These are phyloP conservation scores for Drosophila ironensis DNA, from an alignment of 1,140 invertebrate genomes.

Conservation along the genomic window DNA sequence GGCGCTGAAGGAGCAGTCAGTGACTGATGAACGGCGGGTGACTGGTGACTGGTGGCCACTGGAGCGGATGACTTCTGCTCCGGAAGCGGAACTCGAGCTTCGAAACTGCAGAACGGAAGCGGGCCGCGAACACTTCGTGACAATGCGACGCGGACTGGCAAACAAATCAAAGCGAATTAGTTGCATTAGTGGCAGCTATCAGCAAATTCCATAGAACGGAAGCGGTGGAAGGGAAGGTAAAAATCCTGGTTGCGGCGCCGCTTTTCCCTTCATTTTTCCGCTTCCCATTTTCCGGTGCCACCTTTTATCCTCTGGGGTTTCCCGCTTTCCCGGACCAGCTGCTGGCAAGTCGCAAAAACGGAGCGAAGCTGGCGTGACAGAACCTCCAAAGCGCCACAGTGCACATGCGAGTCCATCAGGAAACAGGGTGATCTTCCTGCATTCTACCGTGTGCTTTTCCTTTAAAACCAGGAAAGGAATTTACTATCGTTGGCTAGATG, in stretches of 20 bases:
- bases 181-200: conserved; percentile 63
- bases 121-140: conserved; percentile 45
- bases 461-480: too few relatives aligned
- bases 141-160: conserved; percentile 50
- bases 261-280: conserved; percentile 1
- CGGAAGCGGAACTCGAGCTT: conserved; percentile 14
- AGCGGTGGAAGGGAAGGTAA: background rate
- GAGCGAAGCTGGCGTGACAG: conserved; percentile 28
- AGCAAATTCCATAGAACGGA: too few relatives aligned
- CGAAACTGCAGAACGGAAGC: background rate
- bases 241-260: conserved; percentile 24
- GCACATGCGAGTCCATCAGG: conserved; percentile 26
- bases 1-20: too few relatives aligned
- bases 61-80: conserved; percentile 10
- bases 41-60: conserved; percentile 20
- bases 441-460: too few relatives aligned
- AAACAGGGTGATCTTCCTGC: conserved; percentile 31
- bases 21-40: conserved; percentile 23
- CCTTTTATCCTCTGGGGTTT: background rate
- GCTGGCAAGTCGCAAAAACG: conserved; percentile 9
- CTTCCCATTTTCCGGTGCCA: background rate
- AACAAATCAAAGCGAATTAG: conserved; percentile 64
- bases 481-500: too few relatives aligned
- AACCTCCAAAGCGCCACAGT: conserved; percentile 17
- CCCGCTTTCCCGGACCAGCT: conserved; percentile 5